A percentile compares a stretch with the other conserved stretches of the same genome.
These are phyloP conservation scores for Alligator sinensis DNA, from an alignment of 2,113 vertebrate species.

Conservation along the genomic window DNA sequence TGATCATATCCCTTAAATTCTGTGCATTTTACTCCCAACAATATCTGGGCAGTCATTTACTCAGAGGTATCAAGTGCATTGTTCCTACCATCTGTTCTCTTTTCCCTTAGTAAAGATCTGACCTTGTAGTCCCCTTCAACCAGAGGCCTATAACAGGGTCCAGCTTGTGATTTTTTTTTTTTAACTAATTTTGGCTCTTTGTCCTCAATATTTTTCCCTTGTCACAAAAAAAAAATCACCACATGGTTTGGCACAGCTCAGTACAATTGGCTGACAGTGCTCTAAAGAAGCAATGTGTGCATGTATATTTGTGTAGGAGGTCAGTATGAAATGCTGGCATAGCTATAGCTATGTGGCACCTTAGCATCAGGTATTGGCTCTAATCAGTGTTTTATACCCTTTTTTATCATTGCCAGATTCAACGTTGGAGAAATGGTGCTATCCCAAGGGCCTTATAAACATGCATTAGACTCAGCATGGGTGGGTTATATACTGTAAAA, in stretches of 20 bases:
- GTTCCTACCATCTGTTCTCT: slow-evolving; percentile 39
- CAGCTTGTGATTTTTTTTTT: slow-evolving; percentile 22
- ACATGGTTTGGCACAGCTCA: not conserved
- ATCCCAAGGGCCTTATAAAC: not conserved
- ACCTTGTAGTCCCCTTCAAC: slow-evolving; percentile 41
- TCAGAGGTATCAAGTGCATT: slow-evolving; percentile 26
- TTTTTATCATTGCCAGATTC: not conserved
- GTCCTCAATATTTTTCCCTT: slow-evolving; percentile 26
- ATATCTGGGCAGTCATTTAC: slow-evolving; percentile 8
- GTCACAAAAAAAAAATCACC: not conserved
- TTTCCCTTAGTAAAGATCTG: slow-evolving; percentile 23
- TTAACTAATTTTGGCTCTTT: slow-evolving; percentile 10
- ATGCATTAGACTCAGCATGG: no score
- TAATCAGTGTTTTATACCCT: not conserved
- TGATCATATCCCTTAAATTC: slow-evolving; percentile 6
- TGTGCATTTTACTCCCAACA: not conserved
- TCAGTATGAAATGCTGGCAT: not conserved
- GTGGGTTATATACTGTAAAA: not conserved
- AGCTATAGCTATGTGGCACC: not conserved
- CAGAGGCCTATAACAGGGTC: slow-evolving; percentile 42
- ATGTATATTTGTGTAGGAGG: not conserved
- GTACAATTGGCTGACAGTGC: not conserved
- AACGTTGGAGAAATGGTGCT: not conserved
- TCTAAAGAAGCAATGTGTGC: not conserved
- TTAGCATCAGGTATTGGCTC: not conserved